Evolutionary conservation across 1,140 invertebrate species (phyloP), one percentile per base, ranked within the genome.

Genomic region (Pseudoatta argentina): DNA sequence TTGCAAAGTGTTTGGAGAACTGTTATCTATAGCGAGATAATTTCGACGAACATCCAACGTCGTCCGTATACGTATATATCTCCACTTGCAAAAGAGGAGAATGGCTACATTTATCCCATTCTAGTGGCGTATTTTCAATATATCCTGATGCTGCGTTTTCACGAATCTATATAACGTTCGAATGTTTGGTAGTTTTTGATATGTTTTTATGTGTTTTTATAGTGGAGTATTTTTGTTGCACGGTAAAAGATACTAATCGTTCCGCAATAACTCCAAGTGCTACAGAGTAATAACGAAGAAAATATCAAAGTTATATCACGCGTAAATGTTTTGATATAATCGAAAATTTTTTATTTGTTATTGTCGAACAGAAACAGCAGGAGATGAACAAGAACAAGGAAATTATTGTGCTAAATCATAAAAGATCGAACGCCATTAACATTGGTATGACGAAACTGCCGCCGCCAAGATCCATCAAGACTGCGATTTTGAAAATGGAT

Each of bases 401-500:
- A 95, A 97, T 99, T 78, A 98, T 99, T 63, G 99, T 99, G 39
- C 95, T 99, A 93, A 99, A 99, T 95, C 97, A 98, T 30, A 99
- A 99, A 94, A 96, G 99, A 88, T 99, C 99, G 2, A 99, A 99
- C 95, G 99, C 99, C 14, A 99, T 99, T 89, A 99, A 99, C 94
- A 99, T 99, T 92, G 99, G 99, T n/a, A 98, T 99, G 97, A 99
- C 99, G 12, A 99, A 99, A 94, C 95, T 99, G 87, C 99, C 99
- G 34, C 99, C 99, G 6, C 98, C 99, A 3, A 96, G 99, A 81
- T 98, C 99, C 3, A 99, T 99, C 85, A 99, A 99, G 94, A 98
- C 98, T 30, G 99, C 99, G 69, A 99, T 99, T 90, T 95, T 99
- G 89, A 99, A 99, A 96, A 99, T 99, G 99, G 99, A 99, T 94